These are phyloP conservation scores for Sebastes hubbsi DNA, from an alignment of 2,797 vertebrate genomes.

Conservation along the genomic window DNA sequence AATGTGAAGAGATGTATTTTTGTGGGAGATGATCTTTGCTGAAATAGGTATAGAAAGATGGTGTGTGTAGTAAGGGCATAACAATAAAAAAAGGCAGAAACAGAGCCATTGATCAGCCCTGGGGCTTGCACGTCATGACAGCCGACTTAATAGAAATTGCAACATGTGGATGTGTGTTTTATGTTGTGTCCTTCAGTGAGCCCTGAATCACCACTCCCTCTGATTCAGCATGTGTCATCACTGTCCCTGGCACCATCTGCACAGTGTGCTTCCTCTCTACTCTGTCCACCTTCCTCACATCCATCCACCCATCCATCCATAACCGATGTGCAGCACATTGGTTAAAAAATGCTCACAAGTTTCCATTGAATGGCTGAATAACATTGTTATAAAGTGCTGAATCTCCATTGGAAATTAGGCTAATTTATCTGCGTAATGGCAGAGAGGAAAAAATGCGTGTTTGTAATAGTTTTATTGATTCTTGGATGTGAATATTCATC, in stretches of 20 bases:
- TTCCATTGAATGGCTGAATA: neutral
- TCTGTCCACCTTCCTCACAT: slow-evolving; percentile 8
- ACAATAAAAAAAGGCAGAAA: neutral
- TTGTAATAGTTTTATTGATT: neutral
- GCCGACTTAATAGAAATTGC: neutral
- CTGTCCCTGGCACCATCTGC: slow-evolving; percentile 24
- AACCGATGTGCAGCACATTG: neutral
- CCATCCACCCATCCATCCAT: slow-evolving; percentile 7
- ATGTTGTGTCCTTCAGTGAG: slow-evolving; percentile 27
- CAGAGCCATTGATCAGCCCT: neutral
- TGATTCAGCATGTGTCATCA: slow-evolving; percentile 33
- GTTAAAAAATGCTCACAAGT: neutral
- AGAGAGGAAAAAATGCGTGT: neutral
- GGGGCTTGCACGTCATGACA: neutral
- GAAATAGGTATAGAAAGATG: neutral
- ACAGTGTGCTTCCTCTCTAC: neutral
- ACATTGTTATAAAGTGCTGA: neutral
- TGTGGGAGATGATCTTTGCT: neutral
- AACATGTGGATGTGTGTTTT: slow-evolving; percentile 16
- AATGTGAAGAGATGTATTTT: neutral
- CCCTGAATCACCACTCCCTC: slow-evolving; percentile 24
- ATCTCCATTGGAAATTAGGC: neutral
- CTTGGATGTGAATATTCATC: neutral
- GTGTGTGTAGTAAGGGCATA: neutral
- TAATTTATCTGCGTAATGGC: neutral